Percentiles rank a stretch among this genome's conserved stretches.
Evolutionary conservation across 2,888 invertebrate genomes (phyloP).

Genomic region (Ichneumoninae sp.): DNA sequence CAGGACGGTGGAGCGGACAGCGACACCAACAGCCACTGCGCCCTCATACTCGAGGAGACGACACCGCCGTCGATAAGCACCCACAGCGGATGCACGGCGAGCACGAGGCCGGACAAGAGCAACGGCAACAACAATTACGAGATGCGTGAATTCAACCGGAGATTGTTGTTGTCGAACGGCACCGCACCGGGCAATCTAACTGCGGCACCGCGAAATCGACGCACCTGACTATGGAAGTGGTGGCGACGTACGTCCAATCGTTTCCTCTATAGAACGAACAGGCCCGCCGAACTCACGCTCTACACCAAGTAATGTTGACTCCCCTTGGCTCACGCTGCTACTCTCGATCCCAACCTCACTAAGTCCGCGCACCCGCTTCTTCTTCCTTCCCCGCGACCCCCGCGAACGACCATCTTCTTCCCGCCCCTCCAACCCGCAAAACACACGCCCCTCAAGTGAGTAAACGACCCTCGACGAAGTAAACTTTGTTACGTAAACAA

Average conservation of each 20-base stretch:
- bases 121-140: conserved; percentile 93
- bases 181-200: conserved; percentile 84
- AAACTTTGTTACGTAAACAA: not conserved
- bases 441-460: not conserved
- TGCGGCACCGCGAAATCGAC: conserved; percentile 82
- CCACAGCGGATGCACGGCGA: conserved; percentile 76
- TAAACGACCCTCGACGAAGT: conserved; percentile 5
- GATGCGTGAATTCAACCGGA: conserved; percentile 89
- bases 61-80: conserved; percentile 79
- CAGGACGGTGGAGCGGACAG: conserved; percentile 86
- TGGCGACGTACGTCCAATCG: conserved; percentile 81
- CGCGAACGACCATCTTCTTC: not conserved
- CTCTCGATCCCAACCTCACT: conserved; percentile 6
- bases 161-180: conserved; percentile 80
- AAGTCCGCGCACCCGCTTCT: conserved; percentile 1
- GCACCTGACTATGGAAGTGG: conserved; percentile 83
- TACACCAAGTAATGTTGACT: conserved; percentile 63
- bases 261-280: conserved; percentile 80
- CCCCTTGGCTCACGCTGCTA: not conserved
- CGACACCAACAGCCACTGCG: conserved; percentile 86
- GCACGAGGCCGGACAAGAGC: conserved; percentile 86
- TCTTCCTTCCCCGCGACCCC: not conserved
- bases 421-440: not conserved
- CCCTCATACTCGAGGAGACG: conserved; percentile 85
- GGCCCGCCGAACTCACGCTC: conserved; percentile 78